phyloP scores from a whole-genome alignment of 1,140 invertebrate genomes.

The Drosophila watanabei region DNA sequence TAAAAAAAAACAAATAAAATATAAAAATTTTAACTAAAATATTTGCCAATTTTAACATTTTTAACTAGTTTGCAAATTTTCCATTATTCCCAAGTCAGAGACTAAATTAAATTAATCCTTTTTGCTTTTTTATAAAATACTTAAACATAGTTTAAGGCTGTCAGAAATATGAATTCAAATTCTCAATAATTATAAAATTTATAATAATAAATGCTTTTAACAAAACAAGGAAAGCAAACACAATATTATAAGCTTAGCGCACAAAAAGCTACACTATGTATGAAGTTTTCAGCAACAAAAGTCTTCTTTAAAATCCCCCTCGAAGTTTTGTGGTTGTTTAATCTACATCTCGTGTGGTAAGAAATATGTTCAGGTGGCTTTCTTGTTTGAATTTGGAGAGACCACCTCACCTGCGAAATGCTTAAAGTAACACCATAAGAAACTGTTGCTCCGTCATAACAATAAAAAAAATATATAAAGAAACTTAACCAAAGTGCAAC shows the following conservation, averaged over 20 bases:
- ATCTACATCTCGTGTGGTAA: constrained; percentile 3
- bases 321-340: constrained; percentile 10
- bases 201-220: no score
- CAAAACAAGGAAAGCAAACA: neutral
- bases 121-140: no score
- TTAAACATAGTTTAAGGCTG: neutral
- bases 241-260: neutral
- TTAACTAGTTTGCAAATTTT: no score
- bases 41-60: no score
- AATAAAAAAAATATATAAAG: constrained; percentile 15
- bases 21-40: no score
- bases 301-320: neutral
- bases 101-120: no score
- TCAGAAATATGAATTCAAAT: neutral
- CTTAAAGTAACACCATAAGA: constrained; percentile 5
- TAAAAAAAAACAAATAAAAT: no score
- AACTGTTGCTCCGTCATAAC: constrained; percentile 36
- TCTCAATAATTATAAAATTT: neutral
- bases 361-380: constrained; percentile 9
- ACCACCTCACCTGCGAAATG: neutral
- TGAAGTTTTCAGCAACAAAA: neutral
- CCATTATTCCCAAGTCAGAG: no score
- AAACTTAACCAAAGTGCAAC: constrained; percentile 38
- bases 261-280: neutral
- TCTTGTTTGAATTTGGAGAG: constrained; percentile 2